Evolutionary conservation across 1,140 invertebrate genomes (phyloP), one percentile per base, ranked within the genome.

Genomic region (Drosophila funebris): DNA sequence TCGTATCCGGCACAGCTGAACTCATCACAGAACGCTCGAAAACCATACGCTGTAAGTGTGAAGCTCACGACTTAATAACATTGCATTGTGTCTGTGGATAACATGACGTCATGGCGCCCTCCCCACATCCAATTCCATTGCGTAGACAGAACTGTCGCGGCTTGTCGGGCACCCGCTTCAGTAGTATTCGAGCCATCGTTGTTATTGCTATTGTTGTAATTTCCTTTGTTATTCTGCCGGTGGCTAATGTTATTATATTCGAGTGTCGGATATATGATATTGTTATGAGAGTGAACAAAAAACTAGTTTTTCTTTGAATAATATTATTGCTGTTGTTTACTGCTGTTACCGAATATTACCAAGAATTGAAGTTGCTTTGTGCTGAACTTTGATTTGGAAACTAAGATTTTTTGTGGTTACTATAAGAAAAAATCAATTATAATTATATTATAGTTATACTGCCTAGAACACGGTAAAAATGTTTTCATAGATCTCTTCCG

Each of bases 1-100:
- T 90, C 6, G 90, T 94, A 8, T 92, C 92, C 52, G 93, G 93
- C 4, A 91, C 91, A 64, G 91, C 93, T 1, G 83, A 93, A 31
- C 69, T 94, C 31, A 85, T 88, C 18, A 87, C 92, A 27, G 92
- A 93, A 61, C 92, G 92, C 29, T 90, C 93, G 0, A 93, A 93
- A 77, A 93, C 93, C 78, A 92, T 92, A 62, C 71, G 90, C 77
- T 92, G 92, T 92, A 78, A 62, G 82, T 91, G 67, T 52, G 4
- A 6, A 11, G 62, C 39, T 14, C 31, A 82, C 68, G 39, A 73
- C 77, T 66, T 62, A 77, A 56, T 83, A 60, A 66, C 57, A 64
- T 48, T 64, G 37, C 16, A 11, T 46, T 46, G 31, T 70, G 36
- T 20, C 41, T 39, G 11, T 24, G 33, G 16, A 27, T n/a, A 2